A percentile compares a stretch with the other conserved stretches of the same genome.
Evolutionary conservation across 2,888 invertebrate species (phyloP).

Genomic region (Sinotaia quadrata): DNA sequence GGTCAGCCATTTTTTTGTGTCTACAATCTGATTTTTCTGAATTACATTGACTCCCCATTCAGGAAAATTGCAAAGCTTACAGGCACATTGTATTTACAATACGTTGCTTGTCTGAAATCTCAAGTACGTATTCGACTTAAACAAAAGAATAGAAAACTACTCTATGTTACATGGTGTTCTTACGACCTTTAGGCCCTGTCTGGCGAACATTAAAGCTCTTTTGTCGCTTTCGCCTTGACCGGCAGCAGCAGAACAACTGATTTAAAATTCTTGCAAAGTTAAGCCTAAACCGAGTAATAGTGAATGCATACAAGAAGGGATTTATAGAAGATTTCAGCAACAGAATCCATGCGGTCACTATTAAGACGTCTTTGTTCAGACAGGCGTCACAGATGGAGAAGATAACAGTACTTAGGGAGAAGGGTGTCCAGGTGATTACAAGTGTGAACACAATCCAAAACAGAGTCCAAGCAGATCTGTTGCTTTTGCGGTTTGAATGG

Average conservation of each 20-base stretch:
- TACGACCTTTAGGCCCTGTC: too few relatives aligned
- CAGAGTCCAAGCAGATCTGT: slow-evolving; percentile 48
- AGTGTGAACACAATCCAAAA: slow-evolving; percentile 47
- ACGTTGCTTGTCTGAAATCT: too few relatives aligned
- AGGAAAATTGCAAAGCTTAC: too few relatives aligned
- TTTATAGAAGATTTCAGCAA: slow-evolving; percentile 58
- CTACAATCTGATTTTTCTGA: too few relatives aligned
- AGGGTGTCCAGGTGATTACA: slow-evolving; percentile 52
- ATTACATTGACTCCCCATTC: too few relatives aligned
- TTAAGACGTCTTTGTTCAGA: slow-evolving; percentile 92
- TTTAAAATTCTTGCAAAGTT: slow-evolving; percentile 36
- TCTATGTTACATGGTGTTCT: too few relatives aligned
- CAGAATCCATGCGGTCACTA: slow-evolving; percentile 80
- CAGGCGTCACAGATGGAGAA: slow-evolving; percentile 77
- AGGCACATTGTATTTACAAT: too few relatives aligned
- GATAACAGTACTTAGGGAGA: slow-evolving; percentile 46
- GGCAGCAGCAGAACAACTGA: slow-evolving; percentile 6
- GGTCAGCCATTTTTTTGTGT: too few relatives aligned
- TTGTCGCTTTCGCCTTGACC: too few relatives aligned
- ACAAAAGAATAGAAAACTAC: too few relatives aligned
- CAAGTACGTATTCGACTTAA: too few relatives aligned
- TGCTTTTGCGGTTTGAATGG: slow-evolving; percentile 35
- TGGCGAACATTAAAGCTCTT: too few relatives aligned
- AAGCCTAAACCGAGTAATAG: slow-evolving; percentile 45
- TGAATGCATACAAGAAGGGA: slow-evolving; percentile 58